Conservation (phyloP, 2,113 vertebrate genomes). For the Boleophthalmus pectinirostris region DNA sequence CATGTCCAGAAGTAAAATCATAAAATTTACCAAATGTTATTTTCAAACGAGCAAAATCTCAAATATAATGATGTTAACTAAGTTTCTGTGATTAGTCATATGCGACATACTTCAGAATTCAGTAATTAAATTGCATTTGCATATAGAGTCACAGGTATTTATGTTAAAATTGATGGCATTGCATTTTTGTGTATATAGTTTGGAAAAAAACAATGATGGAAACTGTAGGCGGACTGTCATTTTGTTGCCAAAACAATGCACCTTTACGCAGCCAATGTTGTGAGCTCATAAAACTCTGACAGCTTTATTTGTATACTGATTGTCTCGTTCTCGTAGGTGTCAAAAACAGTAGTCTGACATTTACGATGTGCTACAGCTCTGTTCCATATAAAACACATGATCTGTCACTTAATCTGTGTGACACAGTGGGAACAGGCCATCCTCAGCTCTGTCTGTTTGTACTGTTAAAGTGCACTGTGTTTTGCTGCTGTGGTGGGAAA, state of each 20-base stretch:
- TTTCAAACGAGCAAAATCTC: no score
- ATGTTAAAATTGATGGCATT: no score
- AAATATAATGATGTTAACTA: no score
- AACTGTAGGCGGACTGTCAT: not conserved
- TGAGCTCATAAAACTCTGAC: not conserved
- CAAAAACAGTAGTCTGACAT: not conserved
- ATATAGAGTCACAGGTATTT: no score
- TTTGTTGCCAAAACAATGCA: not conserved
- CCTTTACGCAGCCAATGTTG: not conserved
- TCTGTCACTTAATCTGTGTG: not conserved
- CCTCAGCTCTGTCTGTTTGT: constrained; percentile 28
- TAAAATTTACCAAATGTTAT: no score
- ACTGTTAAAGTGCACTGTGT: constrained; percentile 40
- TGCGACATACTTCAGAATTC: no score
- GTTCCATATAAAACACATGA: not conserved
- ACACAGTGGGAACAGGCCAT: constrained; percentile 15
- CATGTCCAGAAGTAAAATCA: no score
- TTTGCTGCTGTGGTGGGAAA: constrained; percentile 52
- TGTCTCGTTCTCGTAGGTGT: not conserved
- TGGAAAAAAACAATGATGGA: no score
- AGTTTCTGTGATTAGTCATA: no score
- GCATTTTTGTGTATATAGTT: no score
- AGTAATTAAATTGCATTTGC: no score
- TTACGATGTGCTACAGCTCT: not conserved
- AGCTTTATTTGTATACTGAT: not conserved